Percentiles rank a stretch among this genome's conserved stretches.
Conservation (phyloP, 2,113 vertebrate species). For the Halichoeres trimaculatus region DNA sequence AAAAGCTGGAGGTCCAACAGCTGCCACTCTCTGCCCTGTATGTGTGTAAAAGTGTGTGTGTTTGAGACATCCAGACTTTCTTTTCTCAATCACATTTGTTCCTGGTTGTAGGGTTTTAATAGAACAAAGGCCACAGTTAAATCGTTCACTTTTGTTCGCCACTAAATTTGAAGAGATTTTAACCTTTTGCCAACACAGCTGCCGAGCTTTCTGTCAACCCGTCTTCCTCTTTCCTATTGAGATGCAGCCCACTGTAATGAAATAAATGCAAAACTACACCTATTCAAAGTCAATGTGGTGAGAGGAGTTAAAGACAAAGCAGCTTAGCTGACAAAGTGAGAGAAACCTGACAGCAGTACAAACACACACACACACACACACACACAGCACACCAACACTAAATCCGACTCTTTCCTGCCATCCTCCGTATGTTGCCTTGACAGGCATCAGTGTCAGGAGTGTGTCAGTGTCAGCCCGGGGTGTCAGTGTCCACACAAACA, state of each 20-base stretch:
- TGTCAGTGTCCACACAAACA: constrained; percentile 85
- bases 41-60: constrained; percentile 21
- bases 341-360: constrained; percentile 69
- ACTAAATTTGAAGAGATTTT: constrained; percentile 39
- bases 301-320: constrained; percentile 66
- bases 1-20: constrained; percentile 74
- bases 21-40: constrained; percentile 53
- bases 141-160: constrained; percentile 13
- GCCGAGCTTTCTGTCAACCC: constrained; percentile 24
- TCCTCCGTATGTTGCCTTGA: constrained; percentile 75
- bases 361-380: constrained; percentile 42
- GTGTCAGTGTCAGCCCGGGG: constrained; percentile 78
- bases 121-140: constrained; percentile 1
- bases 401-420: constrained; percentile 60
- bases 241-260: constrained; percentile 39
- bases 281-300: constrained; percentile 61
- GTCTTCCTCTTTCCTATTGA: constrained; percentile 15
- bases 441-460: constrained; percentile 80
- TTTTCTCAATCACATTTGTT: constrained; percentile 35
- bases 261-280: constrained; percentile 53
- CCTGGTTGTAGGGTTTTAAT: constrained; percentile 26
- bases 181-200: constrained; percentile 45
- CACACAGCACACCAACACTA: constrained; percentile 45
- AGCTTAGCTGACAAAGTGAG: constrained; percentile 61
- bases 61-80: constrained; percentile 16